Conservation (phyloP, 2,113 vertebrate genomes). For the Odocoileus hemionus region DNA sequence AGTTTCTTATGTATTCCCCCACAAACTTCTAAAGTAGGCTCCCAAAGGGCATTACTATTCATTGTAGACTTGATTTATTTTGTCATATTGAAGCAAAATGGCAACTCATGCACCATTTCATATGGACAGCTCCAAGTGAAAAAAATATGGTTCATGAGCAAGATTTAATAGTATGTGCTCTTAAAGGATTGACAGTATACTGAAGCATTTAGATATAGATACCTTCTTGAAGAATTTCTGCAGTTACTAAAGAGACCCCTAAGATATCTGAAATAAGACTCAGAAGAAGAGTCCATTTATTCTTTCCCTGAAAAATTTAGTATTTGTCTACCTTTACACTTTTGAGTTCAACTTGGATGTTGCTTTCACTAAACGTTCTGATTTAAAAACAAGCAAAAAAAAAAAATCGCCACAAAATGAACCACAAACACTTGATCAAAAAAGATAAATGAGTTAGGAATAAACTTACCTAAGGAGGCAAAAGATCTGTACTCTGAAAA, state of each 20-base stretch:
- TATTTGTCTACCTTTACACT: not conserved
- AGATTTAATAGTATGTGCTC: not conserved
- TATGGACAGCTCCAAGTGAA: not conserved
- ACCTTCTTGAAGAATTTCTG: not conserved
- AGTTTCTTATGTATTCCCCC: not conserved
- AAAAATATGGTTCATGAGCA: not conserved
- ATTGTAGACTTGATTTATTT: not conserved
- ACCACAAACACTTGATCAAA: not conserved
- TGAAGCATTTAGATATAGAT: not conserved
- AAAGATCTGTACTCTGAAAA: not conserved
- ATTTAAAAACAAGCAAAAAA: not conserved
- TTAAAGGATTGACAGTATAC: not conserved
- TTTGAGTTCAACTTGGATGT: not conserved
- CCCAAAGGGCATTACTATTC: not conserved
- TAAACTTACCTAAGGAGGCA: not conserved
- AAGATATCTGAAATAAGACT: not conserved
- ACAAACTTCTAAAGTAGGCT: not conserved
- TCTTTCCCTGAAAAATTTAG: not conserved
- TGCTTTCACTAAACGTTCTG: not conserved
- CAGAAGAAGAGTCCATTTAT: not conserved
- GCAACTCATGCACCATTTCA: not conserved
- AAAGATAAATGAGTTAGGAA: not conserved
- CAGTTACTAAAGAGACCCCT: not conserved
- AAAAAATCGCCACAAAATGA: not conserved
- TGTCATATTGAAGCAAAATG: not conserved